Conservation (phyloP, 1,140 invertebrate genomes). For the Apocrypta bakeri region DNA sequence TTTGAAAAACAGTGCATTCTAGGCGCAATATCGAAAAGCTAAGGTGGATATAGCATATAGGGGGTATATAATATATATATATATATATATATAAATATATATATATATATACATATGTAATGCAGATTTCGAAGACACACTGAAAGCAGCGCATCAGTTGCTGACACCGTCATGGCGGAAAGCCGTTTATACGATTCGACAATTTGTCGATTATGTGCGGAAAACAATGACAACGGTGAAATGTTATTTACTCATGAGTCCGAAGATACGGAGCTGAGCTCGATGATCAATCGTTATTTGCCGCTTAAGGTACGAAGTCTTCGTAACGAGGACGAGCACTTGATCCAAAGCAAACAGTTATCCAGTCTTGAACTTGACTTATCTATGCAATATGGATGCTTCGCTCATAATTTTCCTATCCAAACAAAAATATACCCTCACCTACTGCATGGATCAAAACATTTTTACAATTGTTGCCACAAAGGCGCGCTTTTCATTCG, state of each 20-base stretch:
- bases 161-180: conserved; percentile 62
- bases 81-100: not conserved
- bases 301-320: conserved; percentile 80
- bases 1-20: not conserved
- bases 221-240: conserved; percentile 81
- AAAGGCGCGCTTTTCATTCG: not conserved
- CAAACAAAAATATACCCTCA: not conserved
- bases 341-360: conserved; percentile 17
- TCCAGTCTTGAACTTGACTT: conserved; percentile 80
- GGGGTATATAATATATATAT: not conserved
- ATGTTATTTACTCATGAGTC: conserved; percentile 77
- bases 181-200: conserved; percentile 78
- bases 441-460: conserved; percentile 70
- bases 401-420: conserved; percentile 54
- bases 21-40: too few species aligned
- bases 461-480: conserved; percentile 35
- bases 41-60: too few species aligned
- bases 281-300: conserved; percentile 81
- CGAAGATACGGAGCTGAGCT: conserved; percentile 77
- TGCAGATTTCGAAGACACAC: not conserved
- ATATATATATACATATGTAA: too few species aligned
- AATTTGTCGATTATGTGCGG: conserved; percentile 83
- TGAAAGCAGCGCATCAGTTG: not conserved
- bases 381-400: conserved; percentile 63
- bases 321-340: not conserved